Percentiles rank a stretch among this genome's conserved stretches.
These are phyloP conservation scores for Ephydatia muelleri DNA, from an alignment of 37 sponge, comb jelly and placozoan species.

Conservation along the genomic window DNA sequence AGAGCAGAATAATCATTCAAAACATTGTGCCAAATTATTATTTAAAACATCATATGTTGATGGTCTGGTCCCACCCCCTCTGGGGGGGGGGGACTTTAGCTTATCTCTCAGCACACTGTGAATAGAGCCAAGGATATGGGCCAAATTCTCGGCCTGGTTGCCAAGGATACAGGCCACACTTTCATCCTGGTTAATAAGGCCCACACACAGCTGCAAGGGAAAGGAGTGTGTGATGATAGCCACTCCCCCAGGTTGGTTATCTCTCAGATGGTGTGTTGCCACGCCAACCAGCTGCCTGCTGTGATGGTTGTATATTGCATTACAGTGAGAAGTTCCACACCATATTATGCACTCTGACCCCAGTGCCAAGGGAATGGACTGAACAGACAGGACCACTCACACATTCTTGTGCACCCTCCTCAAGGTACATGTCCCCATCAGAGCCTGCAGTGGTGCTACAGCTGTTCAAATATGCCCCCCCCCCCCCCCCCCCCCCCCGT, in stretches of 20 bases:
- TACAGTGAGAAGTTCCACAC: slow-evolving; percentile 23
- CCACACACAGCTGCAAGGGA: neutral
- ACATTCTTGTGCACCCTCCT: slow-evolving; percentile 48
- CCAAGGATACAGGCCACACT: neutral
- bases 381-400: slow-evolving; percentile 46
- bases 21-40: slow-evolving; percentile 22
- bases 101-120: slow-evolving; percentile 55
- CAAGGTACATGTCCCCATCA: neutral
- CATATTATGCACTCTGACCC: slow-evolving; percentile 22
- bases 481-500: too few relatives aligned
- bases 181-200: neutral
- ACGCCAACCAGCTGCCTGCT: slow-evolving; percentile 64
- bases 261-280: slow-evolving; percentile 72
- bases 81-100: neutral
- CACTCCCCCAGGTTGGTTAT: slow-evolving; percentile 24
- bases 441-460: too few relatives aligned
- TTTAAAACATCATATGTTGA: slow-evolving; percentile 35
- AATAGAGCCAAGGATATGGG: slow-evolving; percentile 72
- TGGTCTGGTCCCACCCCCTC: neutral
- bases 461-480: too few relatives aligned
- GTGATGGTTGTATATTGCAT: slow-evolving; percentile 35
- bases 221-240: neutral
- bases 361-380: neutral
- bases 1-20: neutral
- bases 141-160: slow-evolving; percentile 40